Conservation (phyloP, 2,113 vertebrate genomes). For the Pampusana beccarii region DNA sequence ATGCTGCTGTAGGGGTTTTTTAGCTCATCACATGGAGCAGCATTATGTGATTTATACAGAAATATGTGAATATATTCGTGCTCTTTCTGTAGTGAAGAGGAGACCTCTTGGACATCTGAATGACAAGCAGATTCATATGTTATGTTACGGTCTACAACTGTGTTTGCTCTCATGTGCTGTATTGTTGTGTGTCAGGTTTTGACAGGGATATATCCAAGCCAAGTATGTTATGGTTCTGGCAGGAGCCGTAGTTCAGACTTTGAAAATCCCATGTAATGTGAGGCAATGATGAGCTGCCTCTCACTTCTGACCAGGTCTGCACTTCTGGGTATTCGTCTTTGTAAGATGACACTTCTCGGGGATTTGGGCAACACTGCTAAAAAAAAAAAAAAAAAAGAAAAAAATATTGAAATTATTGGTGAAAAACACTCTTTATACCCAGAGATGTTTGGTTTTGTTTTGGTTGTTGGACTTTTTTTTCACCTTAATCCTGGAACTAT, state of each 20-base stretch:
- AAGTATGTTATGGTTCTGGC: background rate
- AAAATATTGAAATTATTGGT: background rate
- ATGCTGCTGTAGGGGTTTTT: background rate
- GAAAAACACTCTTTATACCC: background rate
- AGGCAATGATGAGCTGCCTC: background rate
- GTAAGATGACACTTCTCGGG: background rate
- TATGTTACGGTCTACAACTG: background rate
- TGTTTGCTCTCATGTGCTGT: background rate
- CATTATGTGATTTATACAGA: background rate
- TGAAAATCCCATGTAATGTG: rapidly evolving
- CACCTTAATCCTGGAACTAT: background rate
- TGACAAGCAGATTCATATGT: background rate
- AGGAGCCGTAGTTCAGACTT: background rate
- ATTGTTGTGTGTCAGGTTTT: background rate
- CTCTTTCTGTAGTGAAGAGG: background rate
- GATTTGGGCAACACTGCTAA: background rate
- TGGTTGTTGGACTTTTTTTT: background rate
- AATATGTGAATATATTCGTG: background rate
- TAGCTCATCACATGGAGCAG: background rate
- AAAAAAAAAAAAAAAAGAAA: background rate
- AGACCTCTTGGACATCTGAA: background rate
- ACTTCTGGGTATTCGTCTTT: background rate
- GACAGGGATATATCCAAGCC: background rate
- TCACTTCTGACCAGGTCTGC: background rate
- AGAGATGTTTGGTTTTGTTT: rapidly evolving